phyloP scores from a whole-genome alignment of 2,888 invertebrate species.

The Phortica magna region DNA sequence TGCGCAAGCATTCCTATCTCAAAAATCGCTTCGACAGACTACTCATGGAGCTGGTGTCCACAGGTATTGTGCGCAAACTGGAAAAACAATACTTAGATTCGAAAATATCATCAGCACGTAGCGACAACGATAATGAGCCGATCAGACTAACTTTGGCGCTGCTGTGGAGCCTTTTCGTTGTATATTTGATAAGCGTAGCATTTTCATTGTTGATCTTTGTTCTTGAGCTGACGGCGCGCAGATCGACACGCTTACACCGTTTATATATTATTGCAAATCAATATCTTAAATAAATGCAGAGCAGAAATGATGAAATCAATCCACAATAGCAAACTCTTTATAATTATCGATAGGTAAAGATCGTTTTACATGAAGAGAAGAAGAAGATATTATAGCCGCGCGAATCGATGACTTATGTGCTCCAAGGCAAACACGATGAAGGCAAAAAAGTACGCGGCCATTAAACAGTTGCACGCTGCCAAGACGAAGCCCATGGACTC shows the following conservation, averaged over 20 bases:
- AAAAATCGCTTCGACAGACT: constrained; percentile 54
- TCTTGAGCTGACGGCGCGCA: constrained; percentile 55
- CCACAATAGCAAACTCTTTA: too few species aligned
- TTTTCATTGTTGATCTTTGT: constrained; percentile 60
- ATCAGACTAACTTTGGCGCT: constrained; percentile 56
- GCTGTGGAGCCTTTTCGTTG: constrained; percentile 62
- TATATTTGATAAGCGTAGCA: constrained; percentile 51
- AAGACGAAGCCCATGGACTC: constrained; percentile 49
- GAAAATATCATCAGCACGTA: constrained; percentile 35
- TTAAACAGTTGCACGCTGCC: constrained; percentile 49
- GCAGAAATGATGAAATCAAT: too few species aligned
- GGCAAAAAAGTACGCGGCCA: constrained; percentile 33
- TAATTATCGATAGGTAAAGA: too few species aligned
- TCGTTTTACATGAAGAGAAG: not conserved
- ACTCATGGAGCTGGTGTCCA: constrained; percentile 62
- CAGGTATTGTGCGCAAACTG: constrained; percentile 61
- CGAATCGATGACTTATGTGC: constrained; percentile 34
- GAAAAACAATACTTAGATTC: constrained; percentile 59
- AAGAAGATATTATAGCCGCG: not conserved
- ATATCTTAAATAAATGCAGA: constrained; percentile 26
- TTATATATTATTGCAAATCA: constrained; percentile 48
- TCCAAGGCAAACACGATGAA: constrained; percentile 51
- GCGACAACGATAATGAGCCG: constrained; percentile 48
- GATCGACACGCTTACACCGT: constrained; percentile 36
- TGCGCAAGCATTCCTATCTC: constrained; percentile 68